These are phyloP conservation scores for Seladonia tumulorum DNA, from an alignment of 2,888 invertebrate genomes.

Conservation along the genomic window DNA sequence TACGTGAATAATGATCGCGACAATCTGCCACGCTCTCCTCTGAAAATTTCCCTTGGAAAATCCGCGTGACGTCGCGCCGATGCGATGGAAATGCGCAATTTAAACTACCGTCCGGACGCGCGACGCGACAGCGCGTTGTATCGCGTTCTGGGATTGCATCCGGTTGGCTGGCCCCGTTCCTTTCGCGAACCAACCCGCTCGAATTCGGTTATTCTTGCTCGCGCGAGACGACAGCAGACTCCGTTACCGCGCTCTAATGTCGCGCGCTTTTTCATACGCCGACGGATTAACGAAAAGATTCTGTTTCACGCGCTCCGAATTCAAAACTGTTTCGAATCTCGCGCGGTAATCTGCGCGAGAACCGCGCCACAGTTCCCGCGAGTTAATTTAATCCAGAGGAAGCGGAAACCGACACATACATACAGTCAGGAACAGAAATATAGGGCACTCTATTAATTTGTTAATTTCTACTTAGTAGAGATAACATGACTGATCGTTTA, in stretches of 20 bases:
- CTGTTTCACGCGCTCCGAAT: neutral
- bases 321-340: neutral
- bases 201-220: neutral
- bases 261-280: neutral
- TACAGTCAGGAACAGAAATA: neutral
- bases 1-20: conserved; percentile 43
- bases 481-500: neutral
- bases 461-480: neutral
- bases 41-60: conserved; percentile 39
- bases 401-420: neutral
- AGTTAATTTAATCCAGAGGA: neutral
- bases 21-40: conserved; percentile 22
- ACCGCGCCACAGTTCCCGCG: neutral
- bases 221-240: neutral
- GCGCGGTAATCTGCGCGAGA: neutral
- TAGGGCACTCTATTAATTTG: neutral
- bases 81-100: conserved; percentile 31
- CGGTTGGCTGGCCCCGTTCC: neutral
- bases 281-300: neutral
- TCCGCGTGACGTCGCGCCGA: conserved; percentile 28
- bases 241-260: neutral
- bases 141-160: neutral
- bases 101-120: neutral
- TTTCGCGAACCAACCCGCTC: neutral
- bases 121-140: neutral